These are phyloP conservation scores for Aythya baeri DNA, from an alignment of 2,113 vertebrate genomes.

Conservation along the genomic window DNA sequence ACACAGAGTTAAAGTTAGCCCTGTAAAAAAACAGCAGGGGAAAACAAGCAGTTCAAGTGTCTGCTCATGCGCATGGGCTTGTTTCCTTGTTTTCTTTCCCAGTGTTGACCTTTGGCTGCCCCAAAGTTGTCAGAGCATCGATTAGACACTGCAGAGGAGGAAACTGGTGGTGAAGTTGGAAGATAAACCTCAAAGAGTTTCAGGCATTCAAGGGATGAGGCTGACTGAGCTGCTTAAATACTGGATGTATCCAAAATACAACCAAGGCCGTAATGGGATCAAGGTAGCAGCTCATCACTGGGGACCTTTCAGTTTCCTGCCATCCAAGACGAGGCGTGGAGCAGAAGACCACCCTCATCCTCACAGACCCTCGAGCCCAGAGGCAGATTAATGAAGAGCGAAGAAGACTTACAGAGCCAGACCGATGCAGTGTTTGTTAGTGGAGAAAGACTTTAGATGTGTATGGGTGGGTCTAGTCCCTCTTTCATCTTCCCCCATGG, in stretches of 20 bases:
- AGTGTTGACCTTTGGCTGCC: conserved; percentile 8
- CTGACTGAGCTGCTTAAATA: background rate
- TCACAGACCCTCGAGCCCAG: background rate
- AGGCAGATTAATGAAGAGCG: background rate
- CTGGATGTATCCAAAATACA: background rate
- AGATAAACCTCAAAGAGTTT: conserved; percentile 8
- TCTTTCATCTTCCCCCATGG: fast-evolving
- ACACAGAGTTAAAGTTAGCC: conserved; percentile 30
- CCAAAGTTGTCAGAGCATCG: background rate
- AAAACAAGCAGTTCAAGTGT: conserved; percentile 21
- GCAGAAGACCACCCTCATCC: background rate
- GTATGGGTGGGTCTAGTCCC: background rate
- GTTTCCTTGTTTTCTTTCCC: background rate
- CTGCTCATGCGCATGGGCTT: conserved; percentile 15
- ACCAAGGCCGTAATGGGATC: background rate
- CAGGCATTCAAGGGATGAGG: background rate
- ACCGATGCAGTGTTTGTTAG: background rate
- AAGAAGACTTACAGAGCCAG: background rate
- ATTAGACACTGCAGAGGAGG: background rate
- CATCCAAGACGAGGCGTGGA: background rate
- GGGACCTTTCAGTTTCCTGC: background rate
- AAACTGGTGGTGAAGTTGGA: background rate
- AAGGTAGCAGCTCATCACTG: background rate
- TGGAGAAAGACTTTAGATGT: background rate
- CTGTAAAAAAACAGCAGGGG: background rate